Base-by-base conservation (phyloP, 2,113 vertebrate species). In the Spea multiplicata region DNA sequence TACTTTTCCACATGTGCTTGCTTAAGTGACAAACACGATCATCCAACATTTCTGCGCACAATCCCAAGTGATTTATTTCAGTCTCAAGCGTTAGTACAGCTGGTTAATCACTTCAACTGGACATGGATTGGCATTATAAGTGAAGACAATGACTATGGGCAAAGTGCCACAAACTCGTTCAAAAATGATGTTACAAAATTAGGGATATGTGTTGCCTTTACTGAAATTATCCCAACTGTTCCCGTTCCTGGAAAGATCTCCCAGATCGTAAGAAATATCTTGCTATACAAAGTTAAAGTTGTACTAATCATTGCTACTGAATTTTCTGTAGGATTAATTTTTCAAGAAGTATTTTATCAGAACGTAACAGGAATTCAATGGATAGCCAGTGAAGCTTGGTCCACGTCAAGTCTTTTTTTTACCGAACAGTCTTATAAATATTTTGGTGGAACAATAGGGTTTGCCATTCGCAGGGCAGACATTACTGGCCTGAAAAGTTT, bases 321-420 rank as follows among this genome's bases (percentile, higher is more conserved):
- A 50, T 55, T 76, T 4, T 82, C 88, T 61, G 83, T 85, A 5
- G 30, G 82, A 71, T 70, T 66, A 13, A 71, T 91, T 44, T 73
- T 87, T 57, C 75, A 74, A 61, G 86, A 87, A 70, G 82, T 87
- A 57, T 66, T 84, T 47, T 79, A 73, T 14, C 85, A 85, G 76
- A 88, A 88, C 46, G 52, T 88, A 66, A 84, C 78, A 10, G 78
- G 85, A 65, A 84, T 78, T 71, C 84, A 89, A 80, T 90, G 87
- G 87, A 83, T 91, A 30, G 87, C 85, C 16, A 86, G 87, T 17
- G 83, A 87, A 13, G 84, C 84, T 72, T 89, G 88, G 88, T 76
- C 86, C 30, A 86, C 86, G 0, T 88, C 86, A 9, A 64, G 61
- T 5, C 13, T 76, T 3, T 46, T 87, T 7, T 82, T 74, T 44